phyloP scores from a whole-genome alignment of 1,140 invertebrate genomes.

The Acyrthosiphon pisum region DNA sequence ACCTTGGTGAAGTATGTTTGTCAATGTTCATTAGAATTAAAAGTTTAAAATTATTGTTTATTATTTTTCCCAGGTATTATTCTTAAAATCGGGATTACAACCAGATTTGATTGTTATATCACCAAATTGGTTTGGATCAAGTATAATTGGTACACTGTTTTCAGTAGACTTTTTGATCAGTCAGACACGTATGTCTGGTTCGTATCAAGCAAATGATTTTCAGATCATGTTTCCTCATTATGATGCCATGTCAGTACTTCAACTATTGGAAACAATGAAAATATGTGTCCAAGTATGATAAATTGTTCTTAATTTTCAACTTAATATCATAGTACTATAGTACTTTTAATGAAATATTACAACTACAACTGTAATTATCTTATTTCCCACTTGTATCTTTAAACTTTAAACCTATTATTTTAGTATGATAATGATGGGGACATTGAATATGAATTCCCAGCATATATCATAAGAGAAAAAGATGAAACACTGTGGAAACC shows the following conservation, averaged over 20 bases:
- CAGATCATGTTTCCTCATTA: constrained; percentile 77
- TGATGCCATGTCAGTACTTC: constrained; percentile 75
- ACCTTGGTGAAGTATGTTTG: constrained; percentile 72
- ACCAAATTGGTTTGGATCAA: constrained; percentile 77
- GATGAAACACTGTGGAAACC: constrained; percentile 77
- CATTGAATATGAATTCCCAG: constrained; percentile 83
- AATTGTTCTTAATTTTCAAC: constrained; percentile 60
- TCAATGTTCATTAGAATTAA: background rate
- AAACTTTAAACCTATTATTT: background rate
- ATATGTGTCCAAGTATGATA: constrained; percentile 72
- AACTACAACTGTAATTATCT: background rate
- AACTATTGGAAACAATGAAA: constrained; percentile 74
- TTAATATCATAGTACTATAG: background rate
- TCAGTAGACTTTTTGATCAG: constrained; percentile 71
- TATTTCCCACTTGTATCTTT: background rate
- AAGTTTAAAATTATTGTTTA: background rate
- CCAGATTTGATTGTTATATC: constrained; percentile 75
- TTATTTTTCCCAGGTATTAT: constrained; percentile 52
- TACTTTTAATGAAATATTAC: background rate
- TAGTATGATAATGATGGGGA: constrained; percentile 77
- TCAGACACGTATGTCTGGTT: constrained; percentile 75
- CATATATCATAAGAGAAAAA: constrained; percentile 78
- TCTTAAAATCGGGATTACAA: constrained; percentile 58
- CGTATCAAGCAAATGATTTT: constrained; percentile 81
- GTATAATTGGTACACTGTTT: constrained; percentile 76